Base-by-base conservation (phyloP, 2,888 invertebrate genomes). In the Phaonia tiefii region DNA sequence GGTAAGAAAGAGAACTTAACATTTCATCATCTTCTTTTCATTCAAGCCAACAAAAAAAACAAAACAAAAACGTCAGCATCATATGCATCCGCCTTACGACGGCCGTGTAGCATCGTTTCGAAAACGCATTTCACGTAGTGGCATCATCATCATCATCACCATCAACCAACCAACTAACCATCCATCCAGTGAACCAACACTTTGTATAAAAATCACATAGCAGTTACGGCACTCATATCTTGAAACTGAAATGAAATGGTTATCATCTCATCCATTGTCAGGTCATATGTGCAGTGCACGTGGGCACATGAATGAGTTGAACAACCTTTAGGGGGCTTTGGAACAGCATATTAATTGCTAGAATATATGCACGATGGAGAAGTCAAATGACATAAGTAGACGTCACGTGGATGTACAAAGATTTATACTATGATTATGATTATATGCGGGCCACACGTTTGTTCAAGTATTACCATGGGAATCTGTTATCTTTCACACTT, bases 1-100 rank as follows among this genome's bases (percentile, higher is more conserved):
- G 4, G 31, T 31, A 31, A 31, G 8, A 83, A 80, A 49, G 60
- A 44, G 63, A 81, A 63, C 63, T 63, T 63, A 22, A 17, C 75
- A 58, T 81, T 78, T 78, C 75, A 72, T 42, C 20, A 20, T 42
- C n/a, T n/a, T n/a, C 20, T 20, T 22, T 63, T 20, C 63, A 46
- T 42, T 69, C 72, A 76, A 8, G 31, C n/a, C 3, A 31, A 3
- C 31, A 31, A 31, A 31, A 3, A 31, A 31, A 31, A 31, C 31
- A 31, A 31, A 31, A 31, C 20, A 75, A 54, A 60, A 63, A 67
- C 74, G 22, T 20, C 67, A 15, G 13, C 31, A 20, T 60, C 60
- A 39, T n/a, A 17, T 60, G 39, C 8, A 31, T 31, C 31, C 31
- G 4, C 31, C 4, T 31, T 31, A 63, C 20, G 63, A 63, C 63